phyloP scores from a whole-genome alignment of 2,797 vertebrate genomes.

The Hyperoplus lanceolatus region DNA sequence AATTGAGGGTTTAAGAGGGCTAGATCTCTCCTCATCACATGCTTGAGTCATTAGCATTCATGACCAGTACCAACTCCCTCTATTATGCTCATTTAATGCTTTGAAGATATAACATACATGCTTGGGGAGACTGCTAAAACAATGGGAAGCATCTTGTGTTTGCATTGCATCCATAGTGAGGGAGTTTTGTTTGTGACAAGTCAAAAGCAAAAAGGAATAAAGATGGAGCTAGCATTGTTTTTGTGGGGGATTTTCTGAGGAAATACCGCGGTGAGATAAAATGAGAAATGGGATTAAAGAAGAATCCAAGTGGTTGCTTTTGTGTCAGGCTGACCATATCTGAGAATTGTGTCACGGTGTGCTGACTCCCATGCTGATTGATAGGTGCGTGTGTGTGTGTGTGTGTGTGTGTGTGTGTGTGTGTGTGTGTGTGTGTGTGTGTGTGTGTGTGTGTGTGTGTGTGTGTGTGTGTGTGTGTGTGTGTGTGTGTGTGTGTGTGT shows the following conservation, averaged over 20 bases:
- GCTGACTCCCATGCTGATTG: slow-evolving; percentile 33
- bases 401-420: too few species aligned
- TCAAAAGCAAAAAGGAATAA: background rate
- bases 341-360: slow-evolving; percentile 49
- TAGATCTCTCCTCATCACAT: background rate
- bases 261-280: slow-evolving; percentile 6
- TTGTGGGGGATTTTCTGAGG: background rate
- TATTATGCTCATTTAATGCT: background rate
- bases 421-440: too few species aligned
- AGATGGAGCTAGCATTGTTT: background rate
- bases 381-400: slow-evolving; percentile 2
- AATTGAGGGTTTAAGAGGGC: background rate
- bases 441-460: too few species aligned
- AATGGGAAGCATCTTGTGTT: background rate
- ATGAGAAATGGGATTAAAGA: background rate
- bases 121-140: background rate
- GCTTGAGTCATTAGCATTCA: background rate
- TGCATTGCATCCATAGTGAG: background rate
- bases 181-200: background rate
- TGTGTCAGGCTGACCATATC: slow-evolving; percentile 64
- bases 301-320: slow-evolving; percentile 23
- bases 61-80: background rate
- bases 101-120: background rate
- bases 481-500: too few species aligned
- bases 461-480: too few species aligned